Conservation (phyloP, 1,140 invertebrate genomes). For the Bombus sylvicola region DNA sequence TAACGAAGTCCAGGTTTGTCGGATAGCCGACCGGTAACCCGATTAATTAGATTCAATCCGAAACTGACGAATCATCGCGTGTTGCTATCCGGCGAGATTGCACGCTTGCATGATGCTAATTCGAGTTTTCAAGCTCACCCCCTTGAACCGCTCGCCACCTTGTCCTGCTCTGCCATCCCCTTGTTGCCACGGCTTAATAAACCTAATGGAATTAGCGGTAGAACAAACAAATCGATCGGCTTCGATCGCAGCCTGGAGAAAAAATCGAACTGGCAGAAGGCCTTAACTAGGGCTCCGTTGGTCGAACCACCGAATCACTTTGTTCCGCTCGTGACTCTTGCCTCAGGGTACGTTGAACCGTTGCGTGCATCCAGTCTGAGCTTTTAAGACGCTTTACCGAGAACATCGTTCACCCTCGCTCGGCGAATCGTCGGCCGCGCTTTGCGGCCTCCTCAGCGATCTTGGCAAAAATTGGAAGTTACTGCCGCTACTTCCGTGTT, state of each 20-base stretch:
- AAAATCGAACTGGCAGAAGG: not conserved
- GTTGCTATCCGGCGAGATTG: constrained; percentile 34
- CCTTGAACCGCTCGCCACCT: not conserved
- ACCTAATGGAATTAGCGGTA: constrained; percentile 44
- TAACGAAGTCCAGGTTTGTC: constrained; percentile 18
- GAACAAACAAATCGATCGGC: constrained; percentile 31
- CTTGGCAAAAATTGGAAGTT: not conserved
- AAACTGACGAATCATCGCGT: constrained; percentile 58
- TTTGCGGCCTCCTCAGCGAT: not conserved
- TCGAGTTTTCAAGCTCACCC: constrained; percentile 39
- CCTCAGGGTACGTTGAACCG: constrained; percentile 31
- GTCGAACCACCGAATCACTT: constrained; percentile 3
- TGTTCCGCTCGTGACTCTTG: constrained; percentile 8
- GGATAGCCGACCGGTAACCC: constrained; percentile 18
- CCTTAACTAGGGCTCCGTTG: not conserved
- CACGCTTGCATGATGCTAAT: constrained; percentile 43
- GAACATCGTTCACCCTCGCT: constrained; percentile 4
- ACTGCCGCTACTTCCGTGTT: no score
- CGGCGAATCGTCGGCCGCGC: not conserved
- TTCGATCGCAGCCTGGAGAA: not conserved
- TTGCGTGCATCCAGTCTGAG: constrained; percentile 19
- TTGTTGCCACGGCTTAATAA: constrained; percentile 33
- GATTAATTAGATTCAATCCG: constrained; percentile 57
- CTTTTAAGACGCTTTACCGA: constrained; percentile 23
- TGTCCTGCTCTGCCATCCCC: not conserved